A percentile compares a stretch with the other conserved stretches of the same genome.
Evolutionary conservation across 2,888 invertebrate species (phyloP).

Genomic region (Bruchidius siliquastri): DNA sequence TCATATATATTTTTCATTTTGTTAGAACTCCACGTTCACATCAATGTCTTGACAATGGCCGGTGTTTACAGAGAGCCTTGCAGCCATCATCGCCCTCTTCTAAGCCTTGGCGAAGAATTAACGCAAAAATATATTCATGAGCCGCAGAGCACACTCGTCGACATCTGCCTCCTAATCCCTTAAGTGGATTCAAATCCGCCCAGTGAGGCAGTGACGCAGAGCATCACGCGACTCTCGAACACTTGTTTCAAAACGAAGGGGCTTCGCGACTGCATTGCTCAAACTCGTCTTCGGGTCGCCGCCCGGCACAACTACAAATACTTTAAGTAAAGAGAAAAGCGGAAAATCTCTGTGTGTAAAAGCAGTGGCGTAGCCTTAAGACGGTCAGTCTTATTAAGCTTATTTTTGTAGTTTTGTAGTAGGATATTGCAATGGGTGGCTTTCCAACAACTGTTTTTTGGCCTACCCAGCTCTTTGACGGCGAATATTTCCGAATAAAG

Average conservation of each 20-base stretch:
- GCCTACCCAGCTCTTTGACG: too few relatives aligned
- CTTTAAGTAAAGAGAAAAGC: slow-evolving; percentile 21
- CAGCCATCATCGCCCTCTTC: neutral
- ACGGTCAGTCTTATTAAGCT: too few relatives aligned
- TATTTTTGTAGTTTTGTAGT: too few relatives aligned
- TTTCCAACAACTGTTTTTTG: too few relatives aligned
- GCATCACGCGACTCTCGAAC: slow-evolving; percentile 21
- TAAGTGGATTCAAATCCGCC: slow-evolving; percentile 46
- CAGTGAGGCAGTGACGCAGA: slow-evolving; percentile 21
- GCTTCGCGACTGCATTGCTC: neutral
- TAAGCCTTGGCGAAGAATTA: neutral
- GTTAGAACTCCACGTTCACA: neutral
- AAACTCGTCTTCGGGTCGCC: slow-evolving; percentile 2
- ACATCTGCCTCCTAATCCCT: slow-evolving; percentile 40
- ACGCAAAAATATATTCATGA: neutral
- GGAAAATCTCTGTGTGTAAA: slow-evolving; percentile 20
- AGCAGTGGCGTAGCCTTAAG: neutral
- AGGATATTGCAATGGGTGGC: too few relatives aligned
- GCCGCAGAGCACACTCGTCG: neutral
- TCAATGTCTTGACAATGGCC: neutral
- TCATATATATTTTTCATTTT: too few relatives aligned
- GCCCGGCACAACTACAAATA: slow-evolving; percentile 25
- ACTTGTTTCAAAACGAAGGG: slow-evolving; percentile 24
- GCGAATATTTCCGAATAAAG: too few relatives aligned
- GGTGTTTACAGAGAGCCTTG: neutral